Evolutionary conservation across 2,888 invertebrate species (phyloP).

Genomic region (Cerceris rybyensis): DNA sequence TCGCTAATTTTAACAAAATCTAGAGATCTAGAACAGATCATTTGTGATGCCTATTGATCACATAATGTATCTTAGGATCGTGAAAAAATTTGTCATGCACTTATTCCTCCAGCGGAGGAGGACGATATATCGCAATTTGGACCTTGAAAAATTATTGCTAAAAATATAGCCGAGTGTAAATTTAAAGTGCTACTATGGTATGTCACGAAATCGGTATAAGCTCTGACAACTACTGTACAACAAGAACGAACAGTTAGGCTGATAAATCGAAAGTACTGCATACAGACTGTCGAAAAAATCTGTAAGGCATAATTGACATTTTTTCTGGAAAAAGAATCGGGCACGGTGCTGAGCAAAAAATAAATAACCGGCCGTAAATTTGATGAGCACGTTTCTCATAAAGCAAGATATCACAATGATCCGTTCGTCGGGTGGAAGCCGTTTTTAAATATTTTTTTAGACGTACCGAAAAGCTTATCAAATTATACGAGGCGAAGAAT

Average conservation of each 20-base stretch:
- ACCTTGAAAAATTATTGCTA: conserved; percentile 10
- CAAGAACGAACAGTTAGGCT: conserved; percentile 18
- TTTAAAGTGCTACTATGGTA: conserved; percentile 41
- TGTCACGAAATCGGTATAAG: conserved; percentile 41
- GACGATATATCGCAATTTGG: background rate
- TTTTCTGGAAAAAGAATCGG: conserved; percentile 7
- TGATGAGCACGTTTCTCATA: conserved; percentile 70
- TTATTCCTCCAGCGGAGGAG: background rate
- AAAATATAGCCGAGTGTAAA: conserved; percentile 19
- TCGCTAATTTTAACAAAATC: background rate
- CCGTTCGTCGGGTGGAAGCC: conserved; percentile 6
- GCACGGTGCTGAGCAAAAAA: conserved; percentile 57
- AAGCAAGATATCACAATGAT: conserved; percentile 39
- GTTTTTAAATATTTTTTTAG: background rate
- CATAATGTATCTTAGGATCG: background rate
- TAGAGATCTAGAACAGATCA: background rate
- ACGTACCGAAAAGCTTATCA: conserved; percentile 69
- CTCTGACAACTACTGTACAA: conserved; percentile 56
- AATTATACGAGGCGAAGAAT: conserved; percentile 60
- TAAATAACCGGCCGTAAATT: conserved; percentile 76
- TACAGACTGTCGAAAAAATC: conserved; percentile 10
- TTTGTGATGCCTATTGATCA: background rate
- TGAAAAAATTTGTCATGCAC: background rate
- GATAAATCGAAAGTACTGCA: conserved; percentile 12
- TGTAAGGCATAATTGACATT: background rate